Percentiles rank a stretch among this genome's conserved stretches.
These are phyloP conservation scores for Contarinia nasturtii DNA, from an alignment of 1,140 invertebrate species.

Conservation along the genomic window DNA sequence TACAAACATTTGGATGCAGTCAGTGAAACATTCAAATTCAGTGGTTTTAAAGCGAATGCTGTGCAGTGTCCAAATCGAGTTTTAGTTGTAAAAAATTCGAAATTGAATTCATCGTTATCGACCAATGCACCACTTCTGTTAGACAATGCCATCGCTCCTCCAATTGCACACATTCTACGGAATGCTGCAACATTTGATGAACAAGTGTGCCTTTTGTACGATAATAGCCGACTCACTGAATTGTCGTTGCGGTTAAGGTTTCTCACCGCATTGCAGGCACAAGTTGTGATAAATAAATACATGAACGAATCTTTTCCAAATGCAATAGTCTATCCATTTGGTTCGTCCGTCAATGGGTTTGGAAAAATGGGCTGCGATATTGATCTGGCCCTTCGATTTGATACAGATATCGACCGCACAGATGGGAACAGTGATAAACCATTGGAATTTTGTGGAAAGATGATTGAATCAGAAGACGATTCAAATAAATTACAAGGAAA, in stretches of 20 bases:
- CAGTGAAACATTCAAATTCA: no score
- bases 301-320: constrained; percentile 50
- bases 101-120: no score
- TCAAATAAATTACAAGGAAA: constrained; percentile 43
- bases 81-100: no score
- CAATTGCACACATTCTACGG: constrained; percentile 7
- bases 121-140: no score
- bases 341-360: constrained; percentile 76
- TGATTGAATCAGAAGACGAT: constrained; percentile 43
- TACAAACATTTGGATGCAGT: no score
- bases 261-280: constrained; percentile 44
- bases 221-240: constrained; percentile 46
- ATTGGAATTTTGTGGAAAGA: constrained; percentile 27
- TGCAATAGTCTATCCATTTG: constrained; percentile 54
- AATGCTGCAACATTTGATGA: constrained; percentile 24
- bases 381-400: constrained; percentile 48
- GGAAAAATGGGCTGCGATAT: constrained; percentile 67
- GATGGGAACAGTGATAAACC: constrained; percentile 26
- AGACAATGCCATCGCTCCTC: no score
- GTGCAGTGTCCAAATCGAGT: no score
- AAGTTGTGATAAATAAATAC: constrained; percentile 34
- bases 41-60: no score
- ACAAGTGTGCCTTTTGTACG: constrained; percentile 50
- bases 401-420: constrained; percentile 7
- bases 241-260: constrained; percentile 56